Evolutionary conservation across 1,140 invertebrate genomes (phyloP).

Genomic region (Olivierus martensii): DNA sequence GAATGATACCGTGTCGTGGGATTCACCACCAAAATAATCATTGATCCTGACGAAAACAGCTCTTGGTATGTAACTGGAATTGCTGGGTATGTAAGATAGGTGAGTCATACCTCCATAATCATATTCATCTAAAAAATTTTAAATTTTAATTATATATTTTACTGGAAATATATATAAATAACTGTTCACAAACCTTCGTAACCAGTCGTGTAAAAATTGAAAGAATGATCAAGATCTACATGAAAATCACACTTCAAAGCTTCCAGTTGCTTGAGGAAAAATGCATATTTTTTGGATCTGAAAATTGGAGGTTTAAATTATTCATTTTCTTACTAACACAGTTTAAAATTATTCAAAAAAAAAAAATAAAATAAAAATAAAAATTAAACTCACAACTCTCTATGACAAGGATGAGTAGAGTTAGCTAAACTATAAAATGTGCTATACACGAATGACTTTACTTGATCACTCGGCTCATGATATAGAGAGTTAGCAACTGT

Average conservation of each 20-base stretch:
- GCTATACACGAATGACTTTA: constrained; percentile 9
- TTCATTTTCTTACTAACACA: too few species aligned
- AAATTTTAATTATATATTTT: neutral
- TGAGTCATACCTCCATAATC: constrained; percentile 13
- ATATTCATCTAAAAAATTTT: constrained; percentile 12
- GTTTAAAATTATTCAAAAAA: neutral
- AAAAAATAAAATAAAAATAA: neutral
- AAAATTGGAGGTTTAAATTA: too few species aligned
- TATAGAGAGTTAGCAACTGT: constrained; percentile 7
- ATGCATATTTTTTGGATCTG: neutral
- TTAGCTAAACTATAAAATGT: constrained; percentile 3
- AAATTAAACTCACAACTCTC: constrained; percentile 11
- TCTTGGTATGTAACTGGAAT: constrained; percentile 13
- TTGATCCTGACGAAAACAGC: constrained; percentile 3
- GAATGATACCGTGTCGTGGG: constrained; percentile 1
- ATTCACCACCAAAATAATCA: constrained; percentile 12
- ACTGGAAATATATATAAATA: neutral
- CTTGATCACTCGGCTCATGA: constrained; percentile 6
- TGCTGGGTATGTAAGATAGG: constrained; percentile 10
- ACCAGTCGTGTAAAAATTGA: neutral
- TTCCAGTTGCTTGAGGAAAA: neutral
- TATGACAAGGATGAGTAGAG: constrained; percentile 11
- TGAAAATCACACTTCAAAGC: constrained; percentile 5
- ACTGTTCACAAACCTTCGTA: neutral
- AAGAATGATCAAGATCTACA: neutral